Evolutionary conservation across 1,140 invertebrate genomes (phyloP).

Genomic region (Mesaphorura yosii): DNA sequence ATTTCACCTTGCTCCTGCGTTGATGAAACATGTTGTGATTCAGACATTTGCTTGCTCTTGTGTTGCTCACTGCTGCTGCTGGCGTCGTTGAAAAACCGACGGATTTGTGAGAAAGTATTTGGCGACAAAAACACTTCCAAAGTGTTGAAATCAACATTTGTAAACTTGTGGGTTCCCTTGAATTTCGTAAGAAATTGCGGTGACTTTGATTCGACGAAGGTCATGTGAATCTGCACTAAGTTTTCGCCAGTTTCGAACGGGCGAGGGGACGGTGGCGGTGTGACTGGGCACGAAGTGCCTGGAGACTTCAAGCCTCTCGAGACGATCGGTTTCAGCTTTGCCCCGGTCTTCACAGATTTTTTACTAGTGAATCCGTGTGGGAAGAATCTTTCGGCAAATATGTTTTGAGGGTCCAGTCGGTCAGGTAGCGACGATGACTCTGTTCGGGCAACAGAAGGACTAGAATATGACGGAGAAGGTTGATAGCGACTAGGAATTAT

Average conservation of each 20-base stretch:
- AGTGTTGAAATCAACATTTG: slow-evolving; percentile 79
- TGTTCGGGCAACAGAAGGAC: slow-evolving; percentile 1
- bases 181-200: slow-evolving; percentile 47
- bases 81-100: slow-evolving; percentile 27
- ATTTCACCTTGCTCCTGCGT: too few species aligned
- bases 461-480: slow-evolving; percentile 21
- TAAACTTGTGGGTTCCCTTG: slow-evolving; percentile 44
- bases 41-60: slow-evolving; percentile 6
- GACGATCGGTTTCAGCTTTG: not conserved
- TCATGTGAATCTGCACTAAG: slow-evolving; percentile 50
- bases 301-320: not conserved
- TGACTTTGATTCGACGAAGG: slow-evolving; percentile 46
- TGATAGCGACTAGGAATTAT: too few species aligned
- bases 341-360: not conserved
- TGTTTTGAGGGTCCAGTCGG: slow-evolving; percentile 48
- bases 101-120: slow-evolving; percentile 25
- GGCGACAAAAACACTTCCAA: slow-evolving; percentile 80
- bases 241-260: slow-evolving; percentile 33
- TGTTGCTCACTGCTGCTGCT: not conserved
- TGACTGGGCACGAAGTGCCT: slow-evolving; percentile 48
- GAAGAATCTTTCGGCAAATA: slow-evolving; percentile 31
- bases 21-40: slow-evolving; percentile 35
- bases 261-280: slow-evolving; percentile 58
- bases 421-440: slow-evolving; percentile 49
- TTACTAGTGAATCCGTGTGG: not conserved